These are phyloP conservation scores for Hermodice carunculata DNA, from an alignment of 2,888 invertebrate genomes.

Conservation along the genomic window DNA sequence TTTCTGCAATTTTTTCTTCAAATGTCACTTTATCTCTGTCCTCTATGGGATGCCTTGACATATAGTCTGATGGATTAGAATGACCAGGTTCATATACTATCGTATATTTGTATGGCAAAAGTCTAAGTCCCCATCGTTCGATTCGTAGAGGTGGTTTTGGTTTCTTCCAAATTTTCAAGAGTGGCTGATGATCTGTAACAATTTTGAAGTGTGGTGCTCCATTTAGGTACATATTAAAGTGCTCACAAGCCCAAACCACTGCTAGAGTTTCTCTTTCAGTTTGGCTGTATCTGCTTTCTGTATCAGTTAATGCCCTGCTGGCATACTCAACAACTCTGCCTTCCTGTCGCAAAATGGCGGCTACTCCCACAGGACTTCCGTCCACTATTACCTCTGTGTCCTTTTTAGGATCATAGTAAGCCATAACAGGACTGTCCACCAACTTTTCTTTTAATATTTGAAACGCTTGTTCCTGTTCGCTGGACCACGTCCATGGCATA, in stretches of 20 bases:
- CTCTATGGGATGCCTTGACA: constrained; percentile 36
- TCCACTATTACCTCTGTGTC: constrained; percentile 23
- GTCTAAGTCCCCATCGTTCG: constrained; percentile 39
- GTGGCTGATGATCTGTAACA: constrained; percentile 45
- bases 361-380: constrained; percentile 35
- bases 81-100: constrained; percentile 32
- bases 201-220: constrained; percentile 42
- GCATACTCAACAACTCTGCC: constrained; percentile 36
- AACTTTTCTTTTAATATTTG: constrained; percentile 4
- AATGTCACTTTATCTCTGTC: neutral
- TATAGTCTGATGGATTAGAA: constrained; percentile 40
- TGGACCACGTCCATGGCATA: constrained; percentile 2
- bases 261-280: constrained; percentile 47
- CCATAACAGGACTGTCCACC: neutral
- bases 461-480: neutral
- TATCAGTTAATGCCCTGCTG: constrained; percentile 32
- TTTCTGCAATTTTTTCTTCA: constrained; percentile 15
- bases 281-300: constrained; percentile 41
- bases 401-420: neutral
- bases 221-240: constrained; percentile 44
- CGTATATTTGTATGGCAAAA: constrained; percentile 35
- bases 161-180: constrained; percentile 31
- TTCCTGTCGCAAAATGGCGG: constrained; percentile 40
- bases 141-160: constrained; percentile 38
- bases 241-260: constrained; percentile 48